Percentiles rank a stretch among this genome's conserved stretches.
phyloP scores from a whole-genome alignment of 64 coral and sea anemone species.

The Stylophora pistillata region DNA sequence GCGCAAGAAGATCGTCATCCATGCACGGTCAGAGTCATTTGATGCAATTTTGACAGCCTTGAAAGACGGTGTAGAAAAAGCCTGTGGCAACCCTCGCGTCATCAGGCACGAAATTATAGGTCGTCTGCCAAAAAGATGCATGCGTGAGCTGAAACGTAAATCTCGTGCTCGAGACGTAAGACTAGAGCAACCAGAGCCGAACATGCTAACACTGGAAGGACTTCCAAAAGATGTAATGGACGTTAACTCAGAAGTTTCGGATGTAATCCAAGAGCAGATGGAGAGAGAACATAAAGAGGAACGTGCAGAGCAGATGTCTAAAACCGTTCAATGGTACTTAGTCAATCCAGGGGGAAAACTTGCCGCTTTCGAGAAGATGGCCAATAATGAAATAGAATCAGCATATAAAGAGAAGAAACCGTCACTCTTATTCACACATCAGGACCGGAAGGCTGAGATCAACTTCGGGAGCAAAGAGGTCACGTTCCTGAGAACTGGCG shows the following conservation, averaged over 20 bases:
- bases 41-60: not conserved
- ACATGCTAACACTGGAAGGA: not conserved
- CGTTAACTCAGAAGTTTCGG: not conserved
- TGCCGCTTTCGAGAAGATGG: constrained; percentile 13
- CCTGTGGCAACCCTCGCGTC: not conserved
- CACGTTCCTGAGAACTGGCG: constrained; percentile 28
- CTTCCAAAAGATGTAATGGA: constrained; percentile 47
- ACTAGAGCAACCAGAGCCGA: constrained; percentile 15
- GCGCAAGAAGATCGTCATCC: not conserved
- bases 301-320: constrained; percentile 4
- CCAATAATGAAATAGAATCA: constrained; percentile 32
- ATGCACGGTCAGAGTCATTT: not conserved
- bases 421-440: constrained; percentile 11
- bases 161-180: constrained; percentile 1
- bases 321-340: constrained; percentile 23
- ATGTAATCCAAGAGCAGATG: not conserved
- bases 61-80: not conserved
- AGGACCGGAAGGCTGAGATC: constrained; percentile 26
- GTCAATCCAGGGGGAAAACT: not conserved
- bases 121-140: not conserved
- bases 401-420: constrained; percentile 11
- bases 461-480: constrained; percentile 22
- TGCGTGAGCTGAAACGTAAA: not conserved
- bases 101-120: not conserved
- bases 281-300: constrained; percentile 13